Percentiles rank a stretch among this genome's conserved stretches.
phyloP scores from a whole-genome alignment of 2,113 vertebrate species.

The Redunca redunca region DNA sequence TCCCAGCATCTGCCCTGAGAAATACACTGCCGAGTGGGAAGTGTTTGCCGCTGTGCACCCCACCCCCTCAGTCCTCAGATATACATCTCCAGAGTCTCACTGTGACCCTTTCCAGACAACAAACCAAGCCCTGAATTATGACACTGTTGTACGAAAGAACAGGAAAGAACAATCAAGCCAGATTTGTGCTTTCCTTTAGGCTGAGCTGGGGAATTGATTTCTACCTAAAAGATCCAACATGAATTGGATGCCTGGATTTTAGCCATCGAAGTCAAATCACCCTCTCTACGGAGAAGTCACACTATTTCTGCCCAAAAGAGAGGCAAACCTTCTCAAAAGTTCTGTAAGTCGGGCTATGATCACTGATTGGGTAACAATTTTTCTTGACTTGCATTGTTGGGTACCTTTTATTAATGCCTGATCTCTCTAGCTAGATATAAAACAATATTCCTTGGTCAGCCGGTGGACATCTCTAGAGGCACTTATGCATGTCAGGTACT shows the following conservation, averaged over 20 bases:
- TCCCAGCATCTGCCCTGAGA: not conserved
- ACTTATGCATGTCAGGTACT: not conserved
- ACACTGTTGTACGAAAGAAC: not conserved
- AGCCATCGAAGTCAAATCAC: not conserved
- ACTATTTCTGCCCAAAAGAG: not conserved
- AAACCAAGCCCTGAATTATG: not conserved
- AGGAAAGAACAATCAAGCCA: not conserved
- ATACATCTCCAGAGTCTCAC: not conserved
- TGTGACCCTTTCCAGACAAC: not conserved
- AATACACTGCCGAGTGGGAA: not conserved
- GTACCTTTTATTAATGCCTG: not conserved
- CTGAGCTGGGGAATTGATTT: constrained; percentile 15
- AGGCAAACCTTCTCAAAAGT: not conserved
- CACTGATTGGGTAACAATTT: not conserved
- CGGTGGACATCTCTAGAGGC: not conserved
- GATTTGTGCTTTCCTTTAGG: not conserved
- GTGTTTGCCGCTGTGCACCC: not conserved
- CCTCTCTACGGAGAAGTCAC: not conserved
- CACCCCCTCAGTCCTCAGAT: not conserved
- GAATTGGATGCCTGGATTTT: not conserved
- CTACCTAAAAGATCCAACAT: not conserved
- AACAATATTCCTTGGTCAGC: not conserved
- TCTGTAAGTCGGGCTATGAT: not conserved
- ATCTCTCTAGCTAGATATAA: not conserved
- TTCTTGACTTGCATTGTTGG: not conserved